Conservation (phyloP, 2,797 vertebrate species). For the Gallinago nigripennis region DNA sequence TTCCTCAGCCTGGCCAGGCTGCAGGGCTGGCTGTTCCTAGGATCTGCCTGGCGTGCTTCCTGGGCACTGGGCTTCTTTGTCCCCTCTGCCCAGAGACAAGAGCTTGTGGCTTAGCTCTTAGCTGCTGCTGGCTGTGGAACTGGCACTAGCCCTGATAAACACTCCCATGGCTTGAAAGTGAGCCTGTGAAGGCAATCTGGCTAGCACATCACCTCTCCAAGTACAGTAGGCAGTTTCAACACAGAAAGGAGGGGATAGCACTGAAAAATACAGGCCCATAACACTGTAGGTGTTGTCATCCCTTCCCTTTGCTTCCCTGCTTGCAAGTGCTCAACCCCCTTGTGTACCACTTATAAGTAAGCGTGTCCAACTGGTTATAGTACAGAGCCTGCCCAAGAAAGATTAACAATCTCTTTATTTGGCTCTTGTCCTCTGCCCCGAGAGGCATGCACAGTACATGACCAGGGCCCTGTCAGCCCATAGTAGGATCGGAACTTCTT, state of each 20-base stretch:
- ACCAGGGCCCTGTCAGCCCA: neutral
- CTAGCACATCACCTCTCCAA: neutral
- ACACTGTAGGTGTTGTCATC: neutral
- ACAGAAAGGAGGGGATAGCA: neutral
- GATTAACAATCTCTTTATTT: neutral
- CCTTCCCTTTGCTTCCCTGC: neutral
- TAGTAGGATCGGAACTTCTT: neutral
- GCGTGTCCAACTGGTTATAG: neutral
- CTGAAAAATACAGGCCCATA: neutral
- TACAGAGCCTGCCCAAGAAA: neutral
- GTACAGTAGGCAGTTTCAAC: neutral
- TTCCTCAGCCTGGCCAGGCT: neutral
- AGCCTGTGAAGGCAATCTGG: neutral
- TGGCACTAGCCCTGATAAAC: neutral
- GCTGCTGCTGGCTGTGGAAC: neutral
- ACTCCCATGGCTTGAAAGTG: neutral
- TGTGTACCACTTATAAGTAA: neutral
- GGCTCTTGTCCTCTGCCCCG: neutral
- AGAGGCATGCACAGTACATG: rapidly evolving
- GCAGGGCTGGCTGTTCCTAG: neutral
- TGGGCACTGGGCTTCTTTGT: neutral
- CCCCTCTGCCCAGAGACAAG: neutral
- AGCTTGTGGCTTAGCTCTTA: neutral
- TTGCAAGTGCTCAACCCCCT: neutral
- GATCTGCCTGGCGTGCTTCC: neutral